These are phyloP conservation scores for Agrilus mali DNA, from an alignment of 2,888 invertebrate genomes.

Conservation along the genomic window DNA sequence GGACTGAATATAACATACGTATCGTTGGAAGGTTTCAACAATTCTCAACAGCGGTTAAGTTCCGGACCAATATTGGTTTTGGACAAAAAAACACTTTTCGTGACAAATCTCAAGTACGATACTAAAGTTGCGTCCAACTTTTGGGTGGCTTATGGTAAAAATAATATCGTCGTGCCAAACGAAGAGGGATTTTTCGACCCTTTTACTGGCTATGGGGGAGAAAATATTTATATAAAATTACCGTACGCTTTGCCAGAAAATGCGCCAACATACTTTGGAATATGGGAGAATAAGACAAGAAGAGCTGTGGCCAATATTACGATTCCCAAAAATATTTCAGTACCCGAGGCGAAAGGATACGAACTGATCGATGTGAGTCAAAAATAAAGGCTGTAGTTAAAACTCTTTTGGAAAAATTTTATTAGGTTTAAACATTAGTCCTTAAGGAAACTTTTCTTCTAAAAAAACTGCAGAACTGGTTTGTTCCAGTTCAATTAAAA, in stretches of 20 bases:
- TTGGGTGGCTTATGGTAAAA: slow-evolving; percentile 17
- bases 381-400: background rate
- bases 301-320: slow-evolving; percentile 13
- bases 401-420: too few relatives aligned
- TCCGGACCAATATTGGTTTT: slow-evolving; percentile 19
- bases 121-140: slow-evolving; percentile 15
- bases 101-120: slow-evolving; percentile 18
- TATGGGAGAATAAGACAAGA: slow-evolving; percentile 14
- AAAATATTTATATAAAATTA: slow-evolving; percentile 18
- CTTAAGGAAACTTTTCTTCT: too few relatives aligned
- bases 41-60: slow-evolving; percentile 9
- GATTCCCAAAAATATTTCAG: slow-evolving; percentile 5
- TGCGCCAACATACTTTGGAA: slow-evolving; percentile 19
- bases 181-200: slow-evolving; percentile 13
- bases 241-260: slow-evolving; percentile 15
- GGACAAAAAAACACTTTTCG: slow-evolving; percentile 18
- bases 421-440: too few relatives aligned
- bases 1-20: background rate
- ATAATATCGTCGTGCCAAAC: slow-evolving; percentile 11
- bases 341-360: slow-evolving; percentile 5
- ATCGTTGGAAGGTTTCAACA: slow-evolving; percentile 7
- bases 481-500: too few relatives aligned
- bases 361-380: background rate
- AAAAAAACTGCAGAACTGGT: too few relatives aligned
- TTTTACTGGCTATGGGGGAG: slow-evolving; percentile 12